Evolutionary conservation across 1,140 invertebrate genomes (phyloP), one percentile per base, ranked within the genome.

Genomic region (Macrobrachium rosenbergii): DNA sequence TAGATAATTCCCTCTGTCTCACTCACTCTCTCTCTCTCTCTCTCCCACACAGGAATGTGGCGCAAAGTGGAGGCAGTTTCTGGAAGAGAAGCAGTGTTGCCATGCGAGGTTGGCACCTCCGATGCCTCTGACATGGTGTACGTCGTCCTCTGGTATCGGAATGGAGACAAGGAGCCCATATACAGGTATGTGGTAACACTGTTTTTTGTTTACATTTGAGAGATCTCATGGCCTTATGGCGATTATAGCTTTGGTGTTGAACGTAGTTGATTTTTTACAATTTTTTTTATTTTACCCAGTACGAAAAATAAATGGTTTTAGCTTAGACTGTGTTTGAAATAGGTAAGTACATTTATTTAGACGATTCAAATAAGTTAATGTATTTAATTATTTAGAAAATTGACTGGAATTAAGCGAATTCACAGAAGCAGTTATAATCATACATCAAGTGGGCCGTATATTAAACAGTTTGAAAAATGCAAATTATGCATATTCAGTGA

Each of bases 21-120:
- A 12, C 52, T 58, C 37, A n/a, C 6, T 21, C 21, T 21, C 52
- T 58, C 37, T 52, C 6, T 12, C 76, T 58, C 76, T n/a, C 21
- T 21, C 73, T 82, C 59, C 28, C 45, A 14, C 45, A 11, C 79
- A 87, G 83, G 83, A 78, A 79, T 89, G 76, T 89, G 83, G 88
- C 79, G 83, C 0, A 69, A 80, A 12, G 88, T 89, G 59, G 88
- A 89, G 69, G 88, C 88, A 0, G 76, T 89, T 69, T 77, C 83
- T n/a, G 88, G 83, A 12, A 52, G 80, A 2, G 80, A 83, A 23
- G 86, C 86, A 6, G 80, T 87, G 16, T n/a, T 86, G 23, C 84
- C 76, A 8, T 83, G 82, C 28, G 83, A 85, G 60, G 83, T 85
- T n/a, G 83, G 83, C n/a, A 45, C n/a, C 37, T 63, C 78, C 8